These are phyloP conservation scores for Cossypha dichroa DNA, from an alignment of 2,797 vertebrate genomes.

Conservation along the genomic window DNA sequence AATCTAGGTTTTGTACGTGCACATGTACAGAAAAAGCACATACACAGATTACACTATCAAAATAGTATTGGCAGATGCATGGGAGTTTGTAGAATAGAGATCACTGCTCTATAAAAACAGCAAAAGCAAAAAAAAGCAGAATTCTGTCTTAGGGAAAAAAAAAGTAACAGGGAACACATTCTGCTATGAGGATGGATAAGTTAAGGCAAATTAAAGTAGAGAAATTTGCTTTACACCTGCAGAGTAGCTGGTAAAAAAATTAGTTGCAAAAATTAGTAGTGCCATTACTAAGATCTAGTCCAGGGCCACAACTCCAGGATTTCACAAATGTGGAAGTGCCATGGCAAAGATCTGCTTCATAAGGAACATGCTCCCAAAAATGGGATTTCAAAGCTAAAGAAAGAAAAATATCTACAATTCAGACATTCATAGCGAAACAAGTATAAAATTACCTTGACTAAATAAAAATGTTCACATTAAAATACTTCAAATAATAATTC, in stretches of 20 bases:
- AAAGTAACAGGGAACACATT: neutral
- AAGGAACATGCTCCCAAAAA: neutral
- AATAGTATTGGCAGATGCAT: neutral
- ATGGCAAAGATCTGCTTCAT: neutral
- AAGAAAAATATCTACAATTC: neutral
- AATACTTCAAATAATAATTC: slow-evolving; percentile 48
- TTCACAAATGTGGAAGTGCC: neutral
- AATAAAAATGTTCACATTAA: neutral
- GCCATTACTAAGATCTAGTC: neutral
- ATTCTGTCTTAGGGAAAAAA: neutral
- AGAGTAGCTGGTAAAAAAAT: neutral
- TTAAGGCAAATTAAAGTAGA: neutral
- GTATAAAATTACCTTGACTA: neutral
- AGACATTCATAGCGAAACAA: neutral
- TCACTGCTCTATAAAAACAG: neutral
- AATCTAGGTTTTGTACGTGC: neutral
- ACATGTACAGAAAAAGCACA: neutral
- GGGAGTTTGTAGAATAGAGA: neutral
- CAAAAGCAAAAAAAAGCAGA: neutral
- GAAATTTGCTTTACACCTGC: neutral
- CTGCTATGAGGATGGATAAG: neutral
- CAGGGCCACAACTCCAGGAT: accelerated
- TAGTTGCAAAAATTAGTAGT: neutral
- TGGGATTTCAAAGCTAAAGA: neutral
- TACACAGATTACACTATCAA: neutral